Evolutionary conservation across 2,797 vertebrate species (phyloP), one percentile per base, ranked within the genome.

Genomic region (Austrolebias charrua): DNA sequence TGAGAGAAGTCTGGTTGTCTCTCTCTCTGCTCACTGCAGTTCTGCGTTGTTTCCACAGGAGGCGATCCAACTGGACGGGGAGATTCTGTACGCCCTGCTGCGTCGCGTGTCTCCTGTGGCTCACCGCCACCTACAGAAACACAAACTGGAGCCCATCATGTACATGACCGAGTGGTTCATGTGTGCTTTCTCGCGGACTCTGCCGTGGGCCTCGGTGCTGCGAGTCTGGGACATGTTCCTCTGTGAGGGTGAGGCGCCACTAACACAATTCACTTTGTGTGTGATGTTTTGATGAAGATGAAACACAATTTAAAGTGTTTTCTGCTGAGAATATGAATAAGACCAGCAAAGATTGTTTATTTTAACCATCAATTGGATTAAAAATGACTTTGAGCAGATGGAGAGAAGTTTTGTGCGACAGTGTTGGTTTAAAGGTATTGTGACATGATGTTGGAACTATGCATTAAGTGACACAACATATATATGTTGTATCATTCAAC

Each of bases 161-260:
- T 99, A 98, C 90, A 99, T 99, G 97, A 99, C 98, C 0, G 98
- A 99, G 87, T 99, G 98, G 98, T 98, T 98, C 89, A 98, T 99
- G 97, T 99, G 98, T 2, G 96, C 95, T 76, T 99, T 99, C 85
- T 95, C 96, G 18, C 92, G 98, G 48, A 99, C 96, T 0, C 92
- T 99, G 71, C 98, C 97, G 7, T 99, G 98, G 98, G 92, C 94
- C 52, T 98, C 96, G 0, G 98, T 99, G 81, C 91, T 99, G 79
- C 94, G 97, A 0, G 91, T 99, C 68, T 99, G 98, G 98, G 98
- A 99, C 91, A 98, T 99, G 96, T 99, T 99, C 85, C 95, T 99
- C 57, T 98, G 96, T 13, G 97, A 99, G 89, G 98, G 98, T 97
- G 88, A 78, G 88, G n/a, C 7, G 33, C 33, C 8, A 33, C 1